phyloP scores from a whole-genome alignment of 2,888 invertebrate genomes.

The Lasioglossum figueresi region DNA sequence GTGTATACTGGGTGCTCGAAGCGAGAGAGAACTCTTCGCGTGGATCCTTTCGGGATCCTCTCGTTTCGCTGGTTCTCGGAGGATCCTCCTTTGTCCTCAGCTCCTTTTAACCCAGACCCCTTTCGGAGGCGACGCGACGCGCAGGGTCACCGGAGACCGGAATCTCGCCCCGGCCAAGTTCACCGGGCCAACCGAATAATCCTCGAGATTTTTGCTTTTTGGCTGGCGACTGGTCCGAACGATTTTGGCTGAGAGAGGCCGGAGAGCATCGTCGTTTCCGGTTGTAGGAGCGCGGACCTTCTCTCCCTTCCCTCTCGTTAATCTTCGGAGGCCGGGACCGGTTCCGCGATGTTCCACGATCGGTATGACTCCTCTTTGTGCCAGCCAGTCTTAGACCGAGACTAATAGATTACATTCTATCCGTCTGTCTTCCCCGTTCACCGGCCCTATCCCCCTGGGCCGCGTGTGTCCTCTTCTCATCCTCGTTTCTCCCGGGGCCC shows the following conservation, averaged over 20 bases:
- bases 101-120: conserved; percentile 32
- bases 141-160: conserved; percentile 5
- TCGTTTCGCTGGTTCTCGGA: conserved; percentile 9
- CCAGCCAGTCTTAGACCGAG: conserved; percentile 58
- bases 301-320: conserved; percentile 64
- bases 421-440: conserved; percentile 48
- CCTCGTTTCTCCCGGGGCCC: not conserved
- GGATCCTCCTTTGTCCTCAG: conserved; percentile 41
- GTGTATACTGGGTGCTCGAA: conserved; percentile 71
- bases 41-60: conserved; percentile 29
- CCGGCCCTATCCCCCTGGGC: conserved; percentile 20
- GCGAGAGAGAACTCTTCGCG: conserved; percentile 64
- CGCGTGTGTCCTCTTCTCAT: conserved; percentile 14
- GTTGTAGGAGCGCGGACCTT: conserved; percentile 29
- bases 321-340: conserved; percentile 56
- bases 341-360: conserved; percentile 62
- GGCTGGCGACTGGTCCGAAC: not conserved
- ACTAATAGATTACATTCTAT: conserved; percentile 66
- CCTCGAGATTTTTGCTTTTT: conserved; percentile 11
- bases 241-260: not conserved
- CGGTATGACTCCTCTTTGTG: conserved; percentile 58
- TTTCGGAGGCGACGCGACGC: not conserved
- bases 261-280: conserved; percentile 23
- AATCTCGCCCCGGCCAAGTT: conserved; percentile 9
- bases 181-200: conserved; percentile 9